Conservation (phyloP, 2,797 vertebrate species). For the Pteronotus mesoamericanus region DNA sequence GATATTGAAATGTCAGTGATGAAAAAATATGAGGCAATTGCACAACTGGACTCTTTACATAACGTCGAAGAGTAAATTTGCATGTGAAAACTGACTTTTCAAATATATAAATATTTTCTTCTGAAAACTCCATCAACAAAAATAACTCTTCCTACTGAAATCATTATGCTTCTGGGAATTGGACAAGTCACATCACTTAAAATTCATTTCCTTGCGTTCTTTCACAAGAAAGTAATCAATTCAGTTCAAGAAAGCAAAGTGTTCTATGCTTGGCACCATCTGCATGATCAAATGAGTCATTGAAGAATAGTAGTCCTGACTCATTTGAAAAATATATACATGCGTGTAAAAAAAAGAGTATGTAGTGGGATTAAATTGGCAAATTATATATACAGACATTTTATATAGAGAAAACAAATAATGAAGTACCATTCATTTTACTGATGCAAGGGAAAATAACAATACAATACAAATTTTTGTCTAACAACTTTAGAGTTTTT, state of each 20-base stretch:
- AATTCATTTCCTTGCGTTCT: constrained; percentile 63
- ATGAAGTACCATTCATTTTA: neutral
- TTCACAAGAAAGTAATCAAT: constrained; percentile 66
- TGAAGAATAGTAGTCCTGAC: neutral
- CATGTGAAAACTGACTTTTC: constrained; percentile 73
- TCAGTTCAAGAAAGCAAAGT: constrained; percentile 59
- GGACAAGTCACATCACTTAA: constrained; percentile 62
- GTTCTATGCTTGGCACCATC: constrained; percentile 45
- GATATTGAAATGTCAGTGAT: constrained; percentile 79
- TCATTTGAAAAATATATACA: neutral
- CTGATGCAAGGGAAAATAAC: constrained; percentile 18
- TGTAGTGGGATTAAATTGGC: neutral
- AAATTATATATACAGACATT: constrained; percentile 52
- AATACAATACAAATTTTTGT: neutral
- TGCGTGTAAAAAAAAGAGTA: neutral
- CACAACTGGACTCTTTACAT: constrained; percentile 64
- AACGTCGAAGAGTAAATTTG: constrained; percentile 66
- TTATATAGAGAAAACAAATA: neutral
- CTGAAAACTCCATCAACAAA: constrained; percentile 54
- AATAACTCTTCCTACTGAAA: constrained; percentile 68
- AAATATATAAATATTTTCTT: constrained; percentile 69
- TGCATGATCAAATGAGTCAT: constrained; percentile 53
- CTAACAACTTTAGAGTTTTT: neutral
- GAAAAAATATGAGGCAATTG: constrained; percentile 75
- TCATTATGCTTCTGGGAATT: constrained; percentile 67